Base-by-base conservation (phyloP, 2,113 vertebrate genomes). In the Atractosteus spatula region DNA sequence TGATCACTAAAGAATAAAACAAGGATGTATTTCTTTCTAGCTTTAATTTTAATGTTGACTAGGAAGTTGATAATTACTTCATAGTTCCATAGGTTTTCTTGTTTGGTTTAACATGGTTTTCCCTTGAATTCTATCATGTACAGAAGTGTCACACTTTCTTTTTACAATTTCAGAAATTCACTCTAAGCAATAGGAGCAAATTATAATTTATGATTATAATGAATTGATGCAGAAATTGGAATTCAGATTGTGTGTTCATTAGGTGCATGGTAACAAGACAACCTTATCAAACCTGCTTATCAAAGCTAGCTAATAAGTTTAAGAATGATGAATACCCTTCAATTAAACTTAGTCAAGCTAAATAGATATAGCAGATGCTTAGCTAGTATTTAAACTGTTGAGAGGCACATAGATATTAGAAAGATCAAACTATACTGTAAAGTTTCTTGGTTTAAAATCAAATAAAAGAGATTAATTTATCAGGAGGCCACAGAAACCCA, bases 181-280 rank as follows among this genome's bases (percentile, higher is more conserved):
- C 14, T 79, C 74, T 69, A 71, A 72, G 80, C 72, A 79, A 75
- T 79, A 83, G 84, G 77, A 81, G 77, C 76, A 77, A 84, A 87
- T 85, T 84, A 78, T 84, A 87, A 88, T 89, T 86, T 84, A 84
- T 75, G 81, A 80, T 79, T 41, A 87, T 88, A 84, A 83, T 72
- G 74, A 83, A 88, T 89, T 85, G 84, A 89, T 87, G 65, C n/a
- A 56, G 51, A 56, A 66, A 41, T 17, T 44, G 55, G 41, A 43
- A 42, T 76, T 72, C 78, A 85, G 83, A 85, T 88, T 85, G 77
- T 82, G 77, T 78, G 69, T 74, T 69, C 69, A 76, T 80, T 87
- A 88, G 83, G 81, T 86, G 80, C 81, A 81, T 83, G 80, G 84
- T 84, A 85, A 87, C 86, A 83, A 87, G 76, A 79, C 68, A 71